A percentile compares a stretch with the other conserved stretches of the same genome.
Evolutionary conservation across 2,888 invertebrate genomes (phyloP).

Genomic region (Protula sp.): DNA sequence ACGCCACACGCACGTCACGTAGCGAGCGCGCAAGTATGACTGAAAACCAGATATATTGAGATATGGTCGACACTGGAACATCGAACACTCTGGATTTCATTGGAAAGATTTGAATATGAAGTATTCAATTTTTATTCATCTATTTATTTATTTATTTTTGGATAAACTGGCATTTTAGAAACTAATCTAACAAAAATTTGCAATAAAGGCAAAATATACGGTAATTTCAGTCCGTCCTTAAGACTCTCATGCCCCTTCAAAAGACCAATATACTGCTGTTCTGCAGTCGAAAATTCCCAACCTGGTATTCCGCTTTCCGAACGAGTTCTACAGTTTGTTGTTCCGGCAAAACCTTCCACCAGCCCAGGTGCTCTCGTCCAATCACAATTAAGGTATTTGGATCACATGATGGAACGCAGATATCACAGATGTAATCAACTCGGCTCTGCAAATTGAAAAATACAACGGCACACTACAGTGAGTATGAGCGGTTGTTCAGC

Average conservation of each 20-base stretch:
- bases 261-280: neutral
- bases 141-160: too few relatives aligned
- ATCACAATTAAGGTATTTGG: constrained; percentile 38
- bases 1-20: constrained; percentile 35
- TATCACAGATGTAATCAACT: constrained; percentile 38
- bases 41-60: constrained; percentile 26
- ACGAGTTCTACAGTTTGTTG: constrained; percentile 26
- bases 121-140: neutral
- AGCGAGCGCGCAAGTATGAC: constrained; percentile 41
- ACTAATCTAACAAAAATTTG: too few relatives aligned
- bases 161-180: too few relatives aligned
- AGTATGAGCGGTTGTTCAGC: too few relatives aligned
- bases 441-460: constrained; percentile 32
- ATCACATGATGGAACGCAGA: constrained; percentile 35
- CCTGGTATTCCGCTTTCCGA: constrained; percentile 42
- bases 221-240: too few relatives aligned
- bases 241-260: too few relatives aligned
- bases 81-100: too few relatives aligned
- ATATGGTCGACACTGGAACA: neutral
- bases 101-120: neutral
- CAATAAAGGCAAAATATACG: too few relatives aligned
- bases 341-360: constrained; percentile 43
- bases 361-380: constrained; percentile 45
- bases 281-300: constrained; percentile 7
- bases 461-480: too few relatives aligned